A percentile compares a stretch with the other conserved stretches of the same genome.
These are phyloP conservation scores for Ectemnius continuus DNA, from an alignment of 2,888 invertebrate species.

Conservation along the genomic window DNA sequence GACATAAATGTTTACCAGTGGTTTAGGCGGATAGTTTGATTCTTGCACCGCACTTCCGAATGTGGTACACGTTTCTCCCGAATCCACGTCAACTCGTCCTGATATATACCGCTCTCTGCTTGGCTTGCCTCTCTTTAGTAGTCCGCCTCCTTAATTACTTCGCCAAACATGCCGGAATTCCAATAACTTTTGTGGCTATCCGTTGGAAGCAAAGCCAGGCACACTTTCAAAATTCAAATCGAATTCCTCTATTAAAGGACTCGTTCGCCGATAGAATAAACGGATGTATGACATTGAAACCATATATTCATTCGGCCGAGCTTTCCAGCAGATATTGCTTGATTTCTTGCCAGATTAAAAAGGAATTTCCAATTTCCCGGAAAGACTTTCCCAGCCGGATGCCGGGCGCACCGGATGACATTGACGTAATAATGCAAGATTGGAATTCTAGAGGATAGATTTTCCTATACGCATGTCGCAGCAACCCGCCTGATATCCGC, in stretches of 20 bases:
- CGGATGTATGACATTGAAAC: no score
- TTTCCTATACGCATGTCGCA: conserved; percentile 15
- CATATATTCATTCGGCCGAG: no score
- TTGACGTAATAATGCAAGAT: conserved; percentile 43
- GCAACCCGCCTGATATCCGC: conserved; percentile 11
- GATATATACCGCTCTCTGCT: background rate
- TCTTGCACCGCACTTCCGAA: background rate
- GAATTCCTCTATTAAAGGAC: no score
- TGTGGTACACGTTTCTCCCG: background rate
- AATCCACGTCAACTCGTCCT: background rate
- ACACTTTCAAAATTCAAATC: no score
- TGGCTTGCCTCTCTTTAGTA: no score
- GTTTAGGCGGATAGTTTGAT: conserved; percentile 7
- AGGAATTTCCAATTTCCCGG: conserved; percentile 15
- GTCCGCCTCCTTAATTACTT: no score
- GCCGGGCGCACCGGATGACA: conserved; percentile 17
- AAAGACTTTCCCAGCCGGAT: conserved; percentile 21
- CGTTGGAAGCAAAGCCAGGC: no score
- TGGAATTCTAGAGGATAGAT: conserved; percentile 27
- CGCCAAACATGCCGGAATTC: no score
- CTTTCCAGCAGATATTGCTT: background rate
- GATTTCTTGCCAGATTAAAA: conserved; percentile 35
- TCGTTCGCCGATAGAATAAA: no score
- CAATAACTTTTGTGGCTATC: no score
- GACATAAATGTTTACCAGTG: conserved; percentile 31